Evolutionary conservation across 2,797 vertebrate species (phyloP), one percentile per base, ranked within the genome.

Genomic region (Chaetodon trifasciatus): DNA sequence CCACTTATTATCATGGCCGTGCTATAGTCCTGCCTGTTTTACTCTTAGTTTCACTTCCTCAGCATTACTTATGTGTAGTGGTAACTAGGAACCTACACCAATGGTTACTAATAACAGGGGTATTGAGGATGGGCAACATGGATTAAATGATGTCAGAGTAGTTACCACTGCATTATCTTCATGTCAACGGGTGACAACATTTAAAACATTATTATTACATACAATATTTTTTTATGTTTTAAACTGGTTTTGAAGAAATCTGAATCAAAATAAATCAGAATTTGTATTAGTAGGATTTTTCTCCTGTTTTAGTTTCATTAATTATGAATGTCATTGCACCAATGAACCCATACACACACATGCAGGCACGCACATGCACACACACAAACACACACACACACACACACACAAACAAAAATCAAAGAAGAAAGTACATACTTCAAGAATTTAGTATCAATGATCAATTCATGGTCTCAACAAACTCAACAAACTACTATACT

Each of bases 401-500:
- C 24, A 65, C 12, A 71, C 56, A 23, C 15, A 49, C 24, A 47
- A 52, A 21, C 21, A 63, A 40, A 61, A 35, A 52, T 65, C 62
- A 64, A 67, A 52, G 24, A 1, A 42, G 8, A 53, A 53, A 24
- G 32, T 37, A 57, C 40, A 62, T 53, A 78, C 52, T 57, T 28
- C 11, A 76, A 32, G 12, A 78, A 76, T 64, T 65, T n/a, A 72
- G 2, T 53, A 32, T 89, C 83, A 87, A 88, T 81, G 64, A 88
- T 86, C 76, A 28, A 78, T 68, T 71, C 46, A 74, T 15, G 21
- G 17, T 62, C 37, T 82, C 78, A 85, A 86, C 81, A 28, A 44
- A 44, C 6, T 77, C 16, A 17, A 44, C 78, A 84, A 69, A 76
- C 47, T 57, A 24, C 60, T 23, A 8, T 24, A 23, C 11, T 65